Evolutionary conservation across 2,888 invertebrate species (phyloP), one percentile per base, ranked within the genome.

Genomic region (Aproaerema taeniolella): DNA sequence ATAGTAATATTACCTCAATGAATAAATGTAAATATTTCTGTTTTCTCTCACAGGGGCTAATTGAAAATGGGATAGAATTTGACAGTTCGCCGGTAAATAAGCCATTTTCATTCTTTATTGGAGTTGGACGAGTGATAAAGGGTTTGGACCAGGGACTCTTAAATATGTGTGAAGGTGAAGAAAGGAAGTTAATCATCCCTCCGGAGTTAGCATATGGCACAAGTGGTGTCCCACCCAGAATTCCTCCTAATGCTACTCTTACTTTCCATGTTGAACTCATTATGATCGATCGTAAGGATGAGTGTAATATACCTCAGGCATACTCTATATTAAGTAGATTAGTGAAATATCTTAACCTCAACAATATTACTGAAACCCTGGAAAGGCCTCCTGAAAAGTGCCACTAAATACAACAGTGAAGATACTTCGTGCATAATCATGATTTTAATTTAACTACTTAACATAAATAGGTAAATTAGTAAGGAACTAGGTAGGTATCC

Each of bases 141-240:
- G 96, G 96, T 28, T 96, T 95, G 96, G 96, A 96, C 55, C 94
- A 95, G 79, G 96, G 96, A 0, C 85, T 96, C 1, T 82, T 95
- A 45, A 94, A 93, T 35, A 95, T 95, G 95, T 96, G 95, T 78
- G 93, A 92, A 65, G 95, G 95, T 29, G 95, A 96, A 70, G 93
- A 94, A 65, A 88, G 96, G 38, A 95, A 94, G 63, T 80, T 96
- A 28, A 93, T 95, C 2, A 94, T 96, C 57, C 95, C 96, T 9
- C 90, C 96, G 7, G 93, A 95, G 55, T 76, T 96, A 49, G 96
- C 92, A 0, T 97, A 97, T 69, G 96, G 96, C 30, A 89, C 90
- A 40, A 83, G 89, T 37, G 96, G 96, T 6, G 20, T 36, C 8
- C 39, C 39, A 11, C 41, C 41, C 2, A 41, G 28, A 8, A 41